Conservation (phyloP, 1,140 invertebrate genomes). For the Helicoverpa zea region DNA sequence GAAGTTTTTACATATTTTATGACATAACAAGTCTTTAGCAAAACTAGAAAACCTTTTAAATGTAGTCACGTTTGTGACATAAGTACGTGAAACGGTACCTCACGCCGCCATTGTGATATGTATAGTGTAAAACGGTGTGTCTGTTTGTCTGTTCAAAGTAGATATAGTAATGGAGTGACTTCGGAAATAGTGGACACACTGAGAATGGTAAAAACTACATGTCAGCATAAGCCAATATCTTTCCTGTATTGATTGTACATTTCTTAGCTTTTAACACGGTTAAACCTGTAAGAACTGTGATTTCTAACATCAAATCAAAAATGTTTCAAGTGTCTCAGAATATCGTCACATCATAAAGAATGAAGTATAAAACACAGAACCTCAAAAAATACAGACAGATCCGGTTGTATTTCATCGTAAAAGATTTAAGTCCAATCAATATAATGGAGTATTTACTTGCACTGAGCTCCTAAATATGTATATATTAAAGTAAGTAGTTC, state of each 20-base stretch:
- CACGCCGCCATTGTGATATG: constrained; percentile 40
- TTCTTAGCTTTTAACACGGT: no score
- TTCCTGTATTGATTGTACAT: no score
- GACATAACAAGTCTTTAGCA: constrained; percentile 34
- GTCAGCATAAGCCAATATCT: no score
- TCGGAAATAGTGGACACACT: background rate
- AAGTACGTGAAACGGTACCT: constrained; percentile 44
- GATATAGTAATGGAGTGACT: background rate
- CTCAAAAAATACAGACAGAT: no score
- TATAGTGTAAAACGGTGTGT: constrained; percentile 21
- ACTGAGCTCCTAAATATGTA: background rate
- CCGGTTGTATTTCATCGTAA: no score
- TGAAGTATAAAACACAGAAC: no score
- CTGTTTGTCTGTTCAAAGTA: background rate
- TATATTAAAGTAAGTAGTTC: background rate
- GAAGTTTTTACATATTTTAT: constrained; percentile 18
- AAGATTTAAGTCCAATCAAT: no score
- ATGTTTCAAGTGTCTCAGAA: no score
- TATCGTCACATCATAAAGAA: no score
- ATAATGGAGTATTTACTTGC: background rate
- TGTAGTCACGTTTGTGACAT: constrained; percentile 46
- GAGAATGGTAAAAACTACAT: no score
- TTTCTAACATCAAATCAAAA: background rate
- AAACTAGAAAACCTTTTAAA: constrained; percentile 22
- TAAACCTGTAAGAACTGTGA: background rate